Evolutionary conservation across 2,797 vertebrate species (phyloP).

Genomic region (Pantherophis vulpinus): DNA sequence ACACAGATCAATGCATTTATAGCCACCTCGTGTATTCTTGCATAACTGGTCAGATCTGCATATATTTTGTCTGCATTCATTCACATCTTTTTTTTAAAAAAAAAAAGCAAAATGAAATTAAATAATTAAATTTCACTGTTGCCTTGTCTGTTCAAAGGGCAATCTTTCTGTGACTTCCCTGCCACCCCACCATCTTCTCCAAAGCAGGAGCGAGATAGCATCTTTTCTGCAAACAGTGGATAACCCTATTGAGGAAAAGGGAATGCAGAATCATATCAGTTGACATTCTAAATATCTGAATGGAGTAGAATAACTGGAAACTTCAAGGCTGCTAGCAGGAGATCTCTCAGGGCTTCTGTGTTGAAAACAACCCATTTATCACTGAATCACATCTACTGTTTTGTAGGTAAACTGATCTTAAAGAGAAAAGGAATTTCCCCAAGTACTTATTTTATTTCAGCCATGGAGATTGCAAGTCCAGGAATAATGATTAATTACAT

Average conservation of each 20-base stretch:
- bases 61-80: constrained; percentile 91
- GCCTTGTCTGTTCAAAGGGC: neutral
- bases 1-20: constrained; percentile 93
- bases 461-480: neutral
- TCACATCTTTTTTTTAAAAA: constrained; percentile 79
- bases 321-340: neutral
- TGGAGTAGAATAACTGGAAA: neutral
- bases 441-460: neutral
- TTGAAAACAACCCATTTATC: neutral
- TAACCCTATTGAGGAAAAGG: neutral
- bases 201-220: neutral
- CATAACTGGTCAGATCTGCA: constrained; percentile 94
- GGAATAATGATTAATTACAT: neutral
- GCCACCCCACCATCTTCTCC: neutral
- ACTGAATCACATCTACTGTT: neutral
- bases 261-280: neutral
- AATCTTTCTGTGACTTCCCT: neutral
- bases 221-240: neutral
- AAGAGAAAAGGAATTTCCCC: neutral
- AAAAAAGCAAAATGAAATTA: constrained; percentile 16
- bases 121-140: neutral
- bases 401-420: neutral
- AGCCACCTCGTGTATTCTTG: constrained; percentile 93
- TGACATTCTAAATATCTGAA: neutral
- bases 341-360: neutral